These are phyloP conservation scores for Podocnemis expansa DNA, from an alignment of 2,113 vertebrate species.

Conservation along the genomic window DNA sequence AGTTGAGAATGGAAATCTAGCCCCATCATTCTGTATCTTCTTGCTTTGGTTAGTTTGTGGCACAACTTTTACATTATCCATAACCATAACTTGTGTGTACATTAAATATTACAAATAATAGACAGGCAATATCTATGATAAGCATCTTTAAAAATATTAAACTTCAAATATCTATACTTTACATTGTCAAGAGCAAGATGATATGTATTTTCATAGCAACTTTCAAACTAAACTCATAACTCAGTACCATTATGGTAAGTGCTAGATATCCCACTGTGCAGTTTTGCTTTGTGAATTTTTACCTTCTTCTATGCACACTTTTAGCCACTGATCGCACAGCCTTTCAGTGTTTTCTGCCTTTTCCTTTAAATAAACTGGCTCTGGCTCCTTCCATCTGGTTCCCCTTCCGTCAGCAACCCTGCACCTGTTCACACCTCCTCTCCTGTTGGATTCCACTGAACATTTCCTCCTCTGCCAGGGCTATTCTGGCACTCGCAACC, in stretches of 20 bases:
- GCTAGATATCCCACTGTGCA: constrained; percentile 85
- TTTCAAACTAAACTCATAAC: constrained; percentile 84
- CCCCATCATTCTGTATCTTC: constrained; percentile 34
- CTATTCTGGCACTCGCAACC: constrained; percentile 98
- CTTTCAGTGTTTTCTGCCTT: constrained; percentile 90
- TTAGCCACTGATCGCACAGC: constrained; percentile 87
- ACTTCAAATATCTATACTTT: constrained; percentile 74
- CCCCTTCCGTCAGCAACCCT: constrained; percentile 99
- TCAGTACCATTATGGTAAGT: constrained; percentile 86
- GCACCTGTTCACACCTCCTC: constrained; percentile 99
- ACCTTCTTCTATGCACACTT: constrained; percentile 87
- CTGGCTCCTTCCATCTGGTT: constrained; percentile 99
- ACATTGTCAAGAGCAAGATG: constrained; percentile 73
- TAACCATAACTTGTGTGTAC: constrained; percentile 48
- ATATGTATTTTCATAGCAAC: constrained; percentile 80
- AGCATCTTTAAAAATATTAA: constrained; percentile 55
- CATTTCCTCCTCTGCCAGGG: constrained; percentile 98
- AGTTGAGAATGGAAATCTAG: constrained; percentile 56
- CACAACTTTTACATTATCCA: constrained; percentile 58
- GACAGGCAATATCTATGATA: not conserved
- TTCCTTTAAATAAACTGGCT: constrained; percentile 99
- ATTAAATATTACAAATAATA: constrained; percentile 52
- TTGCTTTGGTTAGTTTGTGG: constrained; percentile 37
- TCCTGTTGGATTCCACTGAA: constrained; percentile 99
- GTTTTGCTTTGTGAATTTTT: constrained; percentile 87